Evolutionary conservation across 2,113 vertebrate species (phyloP).

Genomic region (Lipophrys pholis): DNA sequence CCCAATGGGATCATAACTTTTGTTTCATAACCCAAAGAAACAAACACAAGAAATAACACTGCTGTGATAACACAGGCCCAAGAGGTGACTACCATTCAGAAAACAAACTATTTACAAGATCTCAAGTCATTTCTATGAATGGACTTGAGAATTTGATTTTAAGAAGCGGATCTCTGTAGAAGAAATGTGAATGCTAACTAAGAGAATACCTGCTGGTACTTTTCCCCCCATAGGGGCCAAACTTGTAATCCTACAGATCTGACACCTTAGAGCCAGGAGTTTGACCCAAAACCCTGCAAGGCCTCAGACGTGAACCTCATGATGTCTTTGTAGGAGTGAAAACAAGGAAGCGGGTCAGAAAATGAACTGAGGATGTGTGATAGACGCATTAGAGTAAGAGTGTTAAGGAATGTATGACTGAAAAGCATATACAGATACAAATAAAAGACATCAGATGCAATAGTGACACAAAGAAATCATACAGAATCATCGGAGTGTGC

Average conservation of each 20-base stretch:
- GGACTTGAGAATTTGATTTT: constrained; percentile 36
- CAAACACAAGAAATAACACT: constrained; percentile 9
- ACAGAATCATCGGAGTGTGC: constrained; percentile 24
- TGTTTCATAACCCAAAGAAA: constrained; percentile 53
- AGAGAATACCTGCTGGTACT: constrained; percentile 48
- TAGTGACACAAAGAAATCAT: constrained; percentile 35
- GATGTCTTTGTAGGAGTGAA: constrained; percentile 28
- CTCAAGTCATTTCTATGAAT: constrained; percentile 18
- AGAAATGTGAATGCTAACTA: constrained; percentile 43
- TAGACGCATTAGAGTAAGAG: not conserved
- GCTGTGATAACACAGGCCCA: constrained; percentile 1
- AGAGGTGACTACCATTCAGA: constrained; percentile 29
- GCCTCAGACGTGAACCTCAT: constrained; percentile 50
- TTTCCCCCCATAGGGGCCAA: constrained; percentile 36
- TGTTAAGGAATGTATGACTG: not conserved
- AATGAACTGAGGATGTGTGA: constrained; percentile 20
- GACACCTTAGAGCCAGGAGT: constrained; percentile 54
- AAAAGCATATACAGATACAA: constrained; percentile 10
- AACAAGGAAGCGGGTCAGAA: constrained; percentile 9
- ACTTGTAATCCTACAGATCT: constrained; percentile 49
- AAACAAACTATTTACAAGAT: not conserved
- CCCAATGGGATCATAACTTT: constrained; percentile 41
- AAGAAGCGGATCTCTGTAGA: constrained; percentile 20
- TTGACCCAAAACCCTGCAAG: constrained; percentile 40
- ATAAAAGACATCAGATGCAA: constrained; percentile 15